Base-by-base conservation (phyloP, 2,888 invertebrate species). In the Acanthosepion lycidas region DNA sequence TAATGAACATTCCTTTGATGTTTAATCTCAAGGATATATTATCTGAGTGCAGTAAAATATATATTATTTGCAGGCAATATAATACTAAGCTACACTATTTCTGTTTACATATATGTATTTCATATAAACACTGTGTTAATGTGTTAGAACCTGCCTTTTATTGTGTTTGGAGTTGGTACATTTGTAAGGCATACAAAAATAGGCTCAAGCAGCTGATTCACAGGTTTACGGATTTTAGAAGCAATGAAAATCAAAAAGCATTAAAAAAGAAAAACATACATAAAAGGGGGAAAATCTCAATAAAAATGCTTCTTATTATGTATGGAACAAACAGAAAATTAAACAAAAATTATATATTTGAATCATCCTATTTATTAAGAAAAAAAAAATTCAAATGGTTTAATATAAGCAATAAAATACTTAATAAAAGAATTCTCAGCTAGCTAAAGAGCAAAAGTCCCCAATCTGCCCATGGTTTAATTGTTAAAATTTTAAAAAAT, bases 171-270 rank as follows among this genome's bases (percentile, higher is more conserved):
- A 59, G 78, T 78, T 78, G 78, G 78, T n/a, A 78, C 78, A 78
- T 78, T 78, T 78, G 78, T 78, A 78, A 78, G 78, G n/a, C 78
- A 59, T 59, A 59, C 59, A 78, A 78, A 78, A 78, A 78, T 78
- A 78, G 78, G 78, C 78, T 78, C n/a, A n/a, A 78, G 78, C 78
- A 23, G 78, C 78, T 78, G 78, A 78, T 78, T 78, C 78, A 78
- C 78, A 78, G 78, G 78, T 78, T 78, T 78, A 78, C 78, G 78
- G 78, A 78, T 78, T 78, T 78, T 78, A 78, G 6, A 78, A 78
- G n/a, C 28, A 78, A 78, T 78, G 12, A 78, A 78, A n/a, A n/a
- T n/a, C 1, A 78, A 78, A n/a, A 78, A 78, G 28, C 28, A n/a
- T 78, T 78, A n/a, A 78, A n/a, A 12, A n/a, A 33, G 9, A 2